These are phyloP conservation scores for Anolis sagrei DNA, from an alignment of 2,113 vertebrate species.

Conservation along the genomic window DNA sequence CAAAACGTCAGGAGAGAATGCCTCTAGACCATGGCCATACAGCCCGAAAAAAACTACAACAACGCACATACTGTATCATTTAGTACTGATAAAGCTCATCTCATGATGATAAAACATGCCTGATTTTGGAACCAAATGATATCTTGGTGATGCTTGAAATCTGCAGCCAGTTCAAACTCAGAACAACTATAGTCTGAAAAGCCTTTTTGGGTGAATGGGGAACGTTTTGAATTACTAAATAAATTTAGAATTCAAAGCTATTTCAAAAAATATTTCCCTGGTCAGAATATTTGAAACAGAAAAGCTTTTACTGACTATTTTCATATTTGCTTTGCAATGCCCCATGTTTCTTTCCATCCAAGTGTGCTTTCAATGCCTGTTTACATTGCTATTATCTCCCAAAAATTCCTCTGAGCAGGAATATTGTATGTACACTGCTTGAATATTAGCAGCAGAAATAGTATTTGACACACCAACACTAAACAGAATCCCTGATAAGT, in stretches of 20 bases:
- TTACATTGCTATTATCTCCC: background rate
- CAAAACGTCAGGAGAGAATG: too few species aligned
- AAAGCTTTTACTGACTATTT: background rate
- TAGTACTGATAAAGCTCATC: too few species aligned
- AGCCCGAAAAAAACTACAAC: too few species aligned
- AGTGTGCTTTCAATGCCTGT: background rate
- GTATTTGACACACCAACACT: background rate
- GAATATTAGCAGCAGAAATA: background rate
- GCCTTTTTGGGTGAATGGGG: background rate
- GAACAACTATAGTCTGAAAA: background rate
- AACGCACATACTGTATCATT: too few species aligned
- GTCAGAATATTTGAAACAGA: background rate
- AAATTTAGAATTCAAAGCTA: background rate
- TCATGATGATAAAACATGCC: too few species aligned
- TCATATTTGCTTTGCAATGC: background rate
- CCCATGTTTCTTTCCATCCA: background rate
- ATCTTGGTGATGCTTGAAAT: too few species aligned
- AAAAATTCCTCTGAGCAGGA: background rate
- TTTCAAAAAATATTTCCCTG: background rate
- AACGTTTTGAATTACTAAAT: background rate
- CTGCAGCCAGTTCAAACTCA: too few species aligned
- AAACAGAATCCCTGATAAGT: background rate
- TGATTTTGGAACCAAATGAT: too few species aligned
- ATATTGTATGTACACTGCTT: background rate
- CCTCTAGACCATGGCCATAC: too few species aligned